Evolutionary conservation across 2,888 invertebrate genomes (phyloP).

Genomic region (Malacosoma neustria): DNA sequence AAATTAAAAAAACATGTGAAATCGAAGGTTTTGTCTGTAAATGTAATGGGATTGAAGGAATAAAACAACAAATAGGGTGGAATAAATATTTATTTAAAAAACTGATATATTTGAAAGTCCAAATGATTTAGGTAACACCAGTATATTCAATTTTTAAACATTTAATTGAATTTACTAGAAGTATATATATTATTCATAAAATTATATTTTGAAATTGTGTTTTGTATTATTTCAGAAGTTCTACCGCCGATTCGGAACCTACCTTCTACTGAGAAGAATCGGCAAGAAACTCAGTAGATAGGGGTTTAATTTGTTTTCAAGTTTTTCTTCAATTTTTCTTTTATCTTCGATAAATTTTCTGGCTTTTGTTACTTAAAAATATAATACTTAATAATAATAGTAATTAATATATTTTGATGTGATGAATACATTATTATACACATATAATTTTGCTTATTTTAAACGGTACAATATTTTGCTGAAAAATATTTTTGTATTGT

Average conservation of each 20-base stretch:
- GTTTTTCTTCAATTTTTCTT: not conserved
- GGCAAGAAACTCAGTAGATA: constrained; percentile 62
- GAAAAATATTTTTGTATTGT: no score
- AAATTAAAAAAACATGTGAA: no score
- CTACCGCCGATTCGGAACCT: constrained; percentile 53
- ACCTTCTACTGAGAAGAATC: constrained; percentile 61
- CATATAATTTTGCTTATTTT: no score
- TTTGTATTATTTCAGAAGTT: constrained; percentile 2
- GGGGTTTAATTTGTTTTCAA: not conserved
- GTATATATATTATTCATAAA: not conserved
- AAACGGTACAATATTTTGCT: no score
- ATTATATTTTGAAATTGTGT: constrained; percentile 2
- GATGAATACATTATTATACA: no score
- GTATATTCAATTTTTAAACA: no score
- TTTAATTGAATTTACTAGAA: constrained; percentile 3
- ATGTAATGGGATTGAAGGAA: constrained; percentile 11
- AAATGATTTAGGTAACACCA: no score
- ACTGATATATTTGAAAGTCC: no score
- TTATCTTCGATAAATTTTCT: not conserved
- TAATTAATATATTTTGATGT: no score
- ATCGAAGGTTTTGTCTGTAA: constrained; percentile 5
- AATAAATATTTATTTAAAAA: constrained; percentile 18
- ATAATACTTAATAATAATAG: no score
- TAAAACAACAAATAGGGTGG: constrained; percentile 31
- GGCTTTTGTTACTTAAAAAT: not conserved